Conservation (phyloP, 2,888 invertebrate species). For the Syrista parreyssii region DNA sequence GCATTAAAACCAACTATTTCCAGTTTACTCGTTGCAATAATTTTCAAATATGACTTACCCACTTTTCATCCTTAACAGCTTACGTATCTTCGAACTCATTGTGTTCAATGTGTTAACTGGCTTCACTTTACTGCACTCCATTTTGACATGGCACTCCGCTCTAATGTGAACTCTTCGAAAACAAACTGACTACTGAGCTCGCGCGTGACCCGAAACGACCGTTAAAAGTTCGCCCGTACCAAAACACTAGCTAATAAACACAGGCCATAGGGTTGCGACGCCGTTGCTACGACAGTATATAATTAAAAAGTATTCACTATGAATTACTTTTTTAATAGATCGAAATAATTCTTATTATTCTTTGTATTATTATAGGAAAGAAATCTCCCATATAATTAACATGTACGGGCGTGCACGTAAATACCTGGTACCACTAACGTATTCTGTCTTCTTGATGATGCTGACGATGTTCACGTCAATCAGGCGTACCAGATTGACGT, state of each 20-base stretch:
- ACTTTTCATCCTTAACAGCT: not conserved
- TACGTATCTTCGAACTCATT: not conserved
- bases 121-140: not conserved
- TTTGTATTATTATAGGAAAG: not conserved
- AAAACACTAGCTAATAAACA: not conserved
- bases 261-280: not conserved
- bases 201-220: not conserved
- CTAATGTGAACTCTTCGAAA: not conserved
- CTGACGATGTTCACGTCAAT: not conserved
- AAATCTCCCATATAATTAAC: not conserved
- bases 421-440: not conserved
- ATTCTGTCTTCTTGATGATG: not conserved
- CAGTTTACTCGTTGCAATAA: not conserved
- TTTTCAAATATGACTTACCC: not conserved
- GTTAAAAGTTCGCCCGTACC: not conserved
- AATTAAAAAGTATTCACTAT: not conserved
- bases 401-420: not conserved
- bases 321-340: not conserved
- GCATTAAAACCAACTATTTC: not conserved
- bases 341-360: not conserved
- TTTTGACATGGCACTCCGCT: not conserved
- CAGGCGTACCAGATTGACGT: not conserved
- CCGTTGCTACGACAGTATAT: not conserved
- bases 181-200: constrained; percentile 1
- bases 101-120: not conserved